These are phyloP conservation scores for Malaclemys terrapin DNA, from an alignment of 2,113 vertebrate species.

Conservation along the genomic window DNA sequence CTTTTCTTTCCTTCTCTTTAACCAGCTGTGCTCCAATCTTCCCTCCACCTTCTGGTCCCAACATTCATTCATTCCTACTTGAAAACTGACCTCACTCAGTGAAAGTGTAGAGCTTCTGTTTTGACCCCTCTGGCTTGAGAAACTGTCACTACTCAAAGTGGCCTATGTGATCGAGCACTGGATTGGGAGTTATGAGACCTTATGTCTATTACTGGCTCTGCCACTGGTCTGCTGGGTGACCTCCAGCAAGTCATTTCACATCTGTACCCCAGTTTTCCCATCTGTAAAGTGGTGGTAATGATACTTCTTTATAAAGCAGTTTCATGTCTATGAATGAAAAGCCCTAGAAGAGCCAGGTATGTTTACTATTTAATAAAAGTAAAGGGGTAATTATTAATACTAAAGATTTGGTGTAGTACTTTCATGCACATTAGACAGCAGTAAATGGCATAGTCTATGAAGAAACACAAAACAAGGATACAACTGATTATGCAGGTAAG, in stretches of 20 bases:
- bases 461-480: too few species aligned
- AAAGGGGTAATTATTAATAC: neutral
- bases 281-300: neutral
- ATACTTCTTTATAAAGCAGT: neutral
- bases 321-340: neutral
- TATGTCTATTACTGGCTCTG: neutral
- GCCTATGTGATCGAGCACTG: neutral
- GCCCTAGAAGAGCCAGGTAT: neutral
- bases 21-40: neutral
- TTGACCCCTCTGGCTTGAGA: neutral
- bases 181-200: neutral
- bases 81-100: neutral
- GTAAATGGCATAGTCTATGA: neutral
- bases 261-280: neutral
- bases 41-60: neutral
- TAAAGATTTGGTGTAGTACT: neutral
- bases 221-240: neutral
- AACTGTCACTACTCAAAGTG: neutral
- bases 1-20: neutral
- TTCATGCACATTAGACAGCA: neutral
- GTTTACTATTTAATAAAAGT: neutral
- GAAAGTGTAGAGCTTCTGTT: neutral
- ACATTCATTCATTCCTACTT: neutral
- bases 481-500: neutral
- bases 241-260: neutral